Evolutionary conservation across 2,113 vertebrate genomes (phyloP).

Genomic region (Gorsachius goisagi): DNA sequence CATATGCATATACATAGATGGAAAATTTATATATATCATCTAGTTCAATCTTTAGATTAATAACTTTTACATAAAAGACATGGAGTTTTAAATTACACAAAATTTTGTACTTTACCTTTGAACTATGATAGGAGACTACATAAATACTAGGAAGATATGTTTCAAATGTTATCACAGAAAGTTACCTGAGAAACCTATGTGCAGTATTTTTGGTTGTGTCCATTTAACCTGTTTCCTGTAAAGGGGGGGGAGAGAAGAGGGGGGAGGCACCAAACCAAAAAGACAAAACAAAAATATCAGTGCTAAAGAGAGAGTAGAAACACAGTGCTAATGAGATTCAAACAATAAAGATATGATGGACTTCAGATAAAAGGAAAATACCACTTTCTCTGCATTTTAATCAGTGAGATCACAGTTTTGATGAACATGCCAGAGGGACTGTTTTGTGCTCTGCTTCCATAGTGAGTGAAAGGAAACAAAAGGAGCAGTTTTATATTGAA

Average conservation of each 20-base stretch:
- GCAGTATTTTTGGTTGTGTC: neutral
- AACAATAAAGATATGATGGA: conserved; percentile 38
- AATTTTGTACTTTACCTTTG: neutral
- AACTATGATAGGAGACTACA: neutral
- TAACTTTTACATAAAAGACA: neutral
- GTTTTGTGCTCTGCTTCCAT: conserved; percentile 47
- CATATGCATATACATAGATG: neutral
- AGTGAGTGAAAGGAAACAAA: conserved; percentile 62
- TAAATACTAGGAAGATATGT: neutral
- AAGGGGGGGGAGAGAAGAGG: too few species aligned
- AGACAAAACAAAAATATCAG: neutral
- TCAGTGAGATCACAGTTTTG: conserved; percentile 64
- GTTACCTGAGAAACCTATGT: neutral
- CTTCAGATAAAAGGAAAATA: conserved; percentile 54
- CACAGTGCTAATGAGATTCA: conserved; percentile 45
- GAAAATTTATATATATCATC: neutral
- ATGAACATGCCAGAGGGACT: conserved; percentile 56
- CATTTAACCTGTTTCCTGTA: conserved; percentile 28
- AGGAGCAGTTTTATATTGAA: conserved; percentile 42
- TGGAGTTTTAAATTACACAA: neutral
- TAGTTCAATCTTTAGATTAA: neutral
- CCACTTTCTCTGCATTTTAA: conserved; percentile 66
- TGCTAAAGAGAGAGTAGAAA: conserved; percentile 5
- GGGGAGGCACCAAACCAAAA: neutral
- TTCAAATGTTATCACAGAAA: conserved; percentile 11